Evolutionary conservation across 2,113 vertebrate species (phyloP).

Genomic region (Bolborhynchus lineola): DNA sequence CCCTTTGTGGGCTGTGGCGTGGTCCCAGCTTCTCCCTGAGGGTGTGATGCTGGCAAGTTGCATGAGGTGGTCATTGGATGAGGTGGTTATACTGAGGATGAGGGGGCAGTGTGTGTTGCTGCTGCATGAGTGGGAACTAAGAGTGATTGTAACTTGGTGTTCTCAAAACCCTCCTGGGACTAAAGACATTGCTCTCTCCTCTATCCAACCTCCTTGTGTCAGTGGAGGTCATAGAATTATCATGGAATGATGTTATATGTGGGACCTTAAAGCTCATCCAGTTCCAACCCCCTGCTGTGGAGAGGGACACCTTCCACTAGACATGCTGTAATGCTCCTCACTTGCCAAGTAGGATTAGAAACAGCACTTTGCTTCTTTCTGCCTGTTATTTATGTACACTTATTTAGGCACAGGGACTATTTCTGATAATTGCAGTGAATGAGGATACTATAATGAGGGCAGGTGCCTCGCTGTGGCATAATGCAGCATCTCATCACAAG

Average conservation of each 20-base stretch:
- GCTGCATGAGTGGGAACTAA: neutral
- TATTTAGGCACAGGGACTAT: neutral
- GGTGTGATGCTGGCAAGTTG: neutral
- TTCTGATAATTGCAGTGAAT: neutral
- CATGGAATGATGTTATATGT: neutral
- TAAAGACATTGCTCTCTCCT: rapidly evolving
- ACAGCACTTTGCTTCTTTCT: neutral
- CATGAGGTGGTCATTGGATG: rapidly evolving
- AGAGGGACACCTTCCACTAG: neutral
- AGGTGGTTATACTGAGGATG: neutral
- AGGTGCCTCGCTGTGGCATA: neutral
- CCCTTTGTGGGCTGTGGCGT: rapidly evolving
- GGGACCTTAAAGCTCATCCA: neutral
- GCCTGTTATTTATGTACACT: rapidly evolving
- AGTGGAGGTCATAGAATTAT: rapidly evolving
- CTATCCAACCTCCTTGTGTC: rapidly evolving
- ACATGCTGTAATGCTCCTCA: rapidly evolving
- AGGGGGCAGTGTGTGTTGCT: neutral
- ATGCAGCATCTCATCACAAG: neutral
- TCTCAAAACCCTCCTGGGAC: neutral
- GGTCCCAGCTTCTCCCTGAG: neutral
- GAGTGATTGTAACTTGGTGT: neutral
- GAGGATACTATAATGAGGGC: neutral
- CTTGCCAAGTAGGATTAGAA: neutral
- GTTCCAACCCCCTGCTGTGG: neutral